Base-by-base conservation (phyloP, 2,888 invertebrate species). In the Diaperis boleti region DNA sequence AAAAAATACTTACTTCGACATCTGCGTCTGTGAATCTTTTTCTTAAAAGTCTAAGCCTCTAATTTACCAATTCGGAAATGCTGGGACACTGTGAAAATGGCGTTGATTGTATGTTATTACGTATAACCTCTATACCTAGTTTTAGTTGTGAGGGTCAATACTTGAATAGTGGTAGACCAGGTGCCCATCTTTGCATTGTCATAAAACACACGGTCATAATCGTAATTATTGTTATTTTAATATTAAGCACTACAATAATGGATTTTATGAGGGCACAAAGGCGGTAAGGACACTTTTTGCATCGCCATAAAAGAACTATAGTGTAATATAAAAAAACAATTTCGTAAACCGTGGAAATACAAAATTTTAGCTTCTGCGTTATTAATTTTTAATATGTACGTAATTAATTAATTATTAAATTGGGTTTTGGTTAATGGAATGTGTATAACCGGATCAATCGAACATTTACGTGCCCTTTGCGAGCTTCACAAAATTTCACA, bases 91-190 rank as follows among this genome's bases (percentile, higher is more conserved):
- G 35, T 35, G n/a, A 11, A 35, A 35, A 26, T 26, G 26, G 35
- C 35, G 35, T 13, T 35, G 35, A 35, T 35, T 35, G 11, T 35
- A 35, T 35, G 11, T 11, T 14, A 35, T 35, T 35, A 35, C 35
- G 6, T 35, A 14, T 35, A 35, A 35, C 14, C 35, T 35, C 13
- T 35, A 35, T 35, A 35, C 35, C 35, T 35, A 35, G 3, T 10
- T 35, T 11, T 11, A 2, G 35, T 35, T 35, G 14, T 11, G 14
- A 35, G 35, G 35, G 35, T 35, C 35, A 35, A 11, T 35, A 11
- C 35, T 35, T 2, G 35, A 35, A 10, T 5, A 35, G 35, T 14
- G 5, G 6, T 35, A 35, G 13, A 35, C 35, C 35, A 13, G 35
- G 35, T 35, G 35, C 13, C 14, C 14, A 11, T 35, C 14, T 35